Conservation (phyloP, 2,113 vertebrate species). For the Sebastes fasciatus region DNA sequence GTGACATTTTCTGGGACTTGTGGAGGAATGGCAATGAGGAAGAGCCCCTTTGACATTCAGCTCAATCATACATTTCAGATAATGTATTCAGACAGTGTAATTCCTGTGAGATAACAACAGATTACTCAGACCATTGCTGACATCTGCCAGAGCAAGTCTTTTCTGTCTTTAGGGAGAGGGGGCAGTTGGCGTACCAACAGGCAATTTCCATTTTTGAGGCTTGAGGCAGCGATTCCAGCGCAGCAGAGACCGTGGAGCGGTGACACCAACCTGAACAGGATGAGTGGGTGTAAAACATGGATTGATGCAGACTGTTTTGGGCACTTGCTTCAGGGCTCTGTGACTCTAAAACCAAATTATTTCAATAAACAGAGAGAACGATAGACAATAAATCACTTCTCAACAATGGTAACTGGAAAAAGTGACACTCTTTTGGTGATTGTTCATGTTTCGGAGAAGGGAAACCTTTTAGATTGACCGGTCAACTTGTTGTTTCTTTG, state of each 20-base stretch:
- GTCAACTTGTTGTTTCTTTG: not conserved
- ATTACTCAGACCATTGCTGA: not conserved
- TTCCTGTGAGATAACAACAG: not conserved
- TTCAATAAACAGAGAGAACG: not conserved
- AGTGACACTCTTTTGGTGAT: not conserved
- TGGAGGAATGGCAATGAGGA: not conserved
- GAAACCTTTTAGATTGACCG: not conserved
- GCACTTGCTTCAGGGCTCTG: too few relatives aligned
- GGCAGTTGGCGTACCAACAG: not conserved
- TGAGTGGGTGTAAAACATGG: not conserved
- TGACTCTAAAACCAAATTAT: too few relatives aligned
- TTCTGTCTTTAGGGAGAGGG: not conserved
- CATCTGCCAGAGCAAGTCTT: not conserved
- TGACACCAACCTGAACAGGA: not conserved
- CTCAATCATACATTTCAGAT: not conserved
- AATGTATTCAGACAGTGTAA: not conserved
- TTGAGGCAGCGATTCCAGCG: not conserved
- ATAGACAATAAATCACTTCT: not conserved
- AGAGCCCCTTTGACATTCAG: not conserved
- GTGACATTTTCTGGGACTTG: not conserved
- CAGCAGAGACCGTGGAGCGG: not conserved
- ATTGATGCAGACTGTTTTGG: not conserved
- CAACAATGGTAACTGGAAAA: not conserved
- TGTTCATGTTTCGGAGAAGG: not conserved
- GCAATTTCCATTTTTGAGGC: not conserved